Percentiles rank a stretch among this genome's conserved stretches.
phyloP scores from a whole-genome alignment of 2,888 invertebrate genomes.

The Nemoura dubitans region DNA sequence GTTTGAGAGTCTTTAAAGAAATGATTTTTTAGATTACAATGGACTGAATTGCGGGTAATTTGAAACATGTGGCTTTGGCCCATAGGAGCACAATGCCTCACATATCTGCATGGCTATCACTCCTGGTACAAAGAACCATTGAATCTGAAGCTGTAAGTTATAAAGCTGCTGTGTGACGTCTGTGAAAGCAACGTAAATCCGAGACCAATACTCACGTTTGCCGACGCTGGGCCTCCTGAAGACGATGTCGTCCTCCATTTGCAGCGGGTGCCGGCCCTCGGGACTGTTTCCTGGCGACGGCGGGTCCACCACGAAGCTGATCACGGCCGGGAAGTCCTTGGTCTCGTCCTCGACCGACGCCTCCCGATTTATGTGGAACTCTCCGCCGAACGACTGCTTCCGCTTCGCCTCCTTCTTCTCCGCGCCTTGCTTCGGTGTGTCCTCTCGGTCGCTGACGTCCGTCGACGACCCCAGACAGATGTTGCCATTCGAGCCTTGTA shows the following conservation, averaged over 20 bases:
- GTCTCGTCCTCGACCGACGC: conserved; percentile 53
- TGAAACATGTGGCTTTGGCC: too few relatives aligned
- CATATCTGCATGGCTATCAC: too few relatives aligned
- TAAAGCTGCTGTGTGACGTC: too few relatives aligned
- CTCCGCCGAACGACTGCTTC: conserved; percentile 32
- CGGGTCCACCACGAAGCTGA: conserved; percentile 60
- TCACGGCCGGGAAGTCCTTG: conserved; percentile 57
- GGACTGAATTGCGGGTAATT: too few relatives aligned
- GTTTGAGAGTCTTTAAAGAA: too few relatives aligned
- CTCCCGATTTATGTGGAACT: conserved; percentile 22
- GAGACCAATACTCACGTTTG: neutral
- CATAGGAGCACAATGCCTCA: too few relatives aligned
- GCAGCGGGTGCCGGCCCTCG: conserved; percentile 56
- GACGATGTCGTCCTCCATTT: conserved; percentile 42
- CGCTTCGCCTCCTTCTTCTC: conserved; percentile 43
- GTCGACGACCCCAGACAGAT: neutral
- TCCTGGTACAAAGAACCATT: too few relatives aligned
- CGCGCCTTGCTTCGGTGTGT: conserved; percentile 50
- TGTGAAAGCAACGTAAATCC: too few relatives aligned
- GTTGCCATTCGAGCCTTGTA: conserved; percentile 50
- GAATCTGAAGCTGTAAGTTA: too few relatives aligned
- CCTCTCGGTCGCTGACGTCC: conserved; percentile 48
- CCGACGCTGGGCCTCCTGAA: conserved; percentile 54
- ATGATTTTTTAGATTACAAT: too few relatives aligned
- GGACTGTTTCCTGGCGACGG: conserved; percentile 60